Percentiles rank a stretch among this genome's conserved stretches.
Evolutionary conservation across 2,797 vertebrate genomes (phyloP).

Genomic region (Lepilemur septentrionalis): DNA sequence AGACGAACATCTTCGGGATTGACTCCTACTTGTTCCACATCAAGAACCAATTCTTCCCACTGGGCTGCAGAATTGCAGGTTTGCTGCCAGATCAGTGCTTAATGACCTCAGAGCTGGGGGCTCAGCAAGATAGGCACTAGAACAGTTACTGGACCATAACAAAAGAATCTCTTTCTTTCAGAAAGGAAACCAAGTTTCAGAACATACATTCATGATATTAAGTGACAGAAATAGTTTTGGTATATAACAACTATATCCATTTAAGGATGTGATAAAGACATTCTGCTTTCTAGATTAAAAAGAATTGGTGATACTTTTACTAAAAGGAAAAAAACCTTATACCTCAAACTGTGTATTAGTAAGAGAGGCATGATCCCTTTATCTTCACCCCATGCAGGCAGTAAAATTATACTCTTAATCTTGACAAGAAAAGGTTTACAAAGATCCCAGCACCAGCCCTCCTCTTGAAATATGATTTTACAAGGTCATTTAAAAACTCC

Average conservation of each 20-base stretch:
- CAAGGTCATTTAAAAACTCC: background rate
- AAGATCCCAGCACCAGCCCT: background rate
- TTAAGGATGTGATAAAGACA: background rate
- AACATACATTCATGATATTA: background rate
- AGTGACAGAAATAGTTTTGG: background rate
- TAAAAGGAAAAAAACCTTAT: background rate
- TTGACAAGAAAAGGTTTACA: background rate
- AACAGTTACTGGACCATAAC: background rate
- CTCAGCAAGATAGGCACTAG: slow-evolving; percentile 30
- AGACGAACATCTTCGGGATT: background rate
- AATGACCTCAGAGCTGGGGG: slow-evolving; percentile 52
- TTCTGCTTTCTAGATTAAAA: background rate
- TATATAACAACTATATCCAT: background rate
- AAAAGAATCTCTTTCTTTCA: background rate
- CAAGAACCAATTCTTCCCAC: background rate
- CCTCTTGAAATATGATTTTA: background rate
- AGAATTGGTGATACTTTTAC: background rate
- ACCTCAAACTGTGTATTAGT: background rate
- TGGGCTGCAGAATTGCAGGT: slow-evolving; percentile 22
- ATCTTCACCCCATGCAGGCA: background rate
- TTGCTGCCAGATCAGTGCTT: background rate
- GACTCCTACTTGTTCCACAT: background rate
- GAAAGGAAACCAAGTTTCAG: background rate
- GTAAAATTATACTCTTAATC: background rate
- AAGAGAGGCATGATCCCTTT: background rate